Evolutionary conservation across 2,113 vertebrate species (phyloP).

Genomic region (rabbit (Oryctolagus cuniculus)): mOryCun1.1 NC_091450.1:11876001-11876500

Average conservation of each 20-base stretch:
- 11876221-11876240: not conserved
- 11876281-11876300: not conserved
- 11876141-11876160: too few species aligned
- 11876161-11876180: not conserved
- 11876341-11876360: not conserved
- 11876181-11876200: not conserved
- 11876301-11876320: fast-evolving
- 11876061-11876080: not conserved
- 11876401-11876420: too few species aligned
- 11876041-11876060: fast-evolving
- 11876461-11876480: not conserved
- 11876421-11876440: fast-evolving
- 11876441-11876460: not conserved
- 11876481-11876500: not conserved
- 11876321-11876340: too few species aligned
- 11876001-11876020: too few species aligned
- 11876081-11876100: not conserved
- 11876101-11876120: not conserved
- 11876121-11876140: not conserved
- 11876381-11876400: not conserved
- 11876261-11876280: too few species aligned
- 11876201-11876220: not conserved
- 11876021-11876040: fast-evolving
- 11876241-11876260: not conserved
- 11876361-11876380: not conserved